Conservation (phyloP, 2,797 vertebrate genomes). For the Gorsachius magnificus region DNA sequence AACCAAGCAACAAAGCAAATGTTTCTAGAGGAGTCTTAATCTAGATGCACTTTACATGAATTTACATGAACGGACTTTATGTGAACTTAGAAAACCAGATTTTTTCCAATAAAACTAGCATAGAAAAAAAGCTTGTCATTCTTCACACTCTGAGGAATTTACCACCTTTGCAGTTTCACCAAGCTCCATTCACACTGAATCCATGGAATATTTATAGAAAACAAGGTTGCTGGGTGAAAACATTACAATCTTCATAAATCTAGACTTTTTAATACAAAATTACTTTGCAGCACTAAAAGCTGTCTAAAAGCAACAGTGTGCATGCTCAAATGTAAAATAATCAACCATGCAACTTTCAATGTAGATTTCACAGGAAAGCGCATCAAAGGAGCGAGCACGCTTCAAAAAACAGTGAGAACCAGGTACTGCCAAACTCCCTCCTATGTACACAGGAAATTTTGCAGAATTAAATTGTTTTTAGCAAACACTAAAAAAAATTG, state of each 20-base stretch:
- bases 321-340: not conserved
- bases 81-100: not conserved
- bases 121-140: not conserved
- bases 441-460: not conserved
- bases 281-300: not conserved
- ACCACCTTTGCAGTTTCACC: not conserved
- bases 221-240: not conserved
- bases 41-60: not conserved
- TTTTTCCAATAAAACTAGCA: not conserved
- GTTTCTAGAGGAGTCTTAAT: not conserved
- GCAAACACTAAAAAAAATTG: not conserved
- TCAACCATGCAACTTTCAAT: not conserved
- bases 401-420: not conserved
- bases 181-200: not conserved
- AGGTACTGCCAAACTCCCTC: not conserved
- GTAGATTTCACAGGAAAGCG: not conserved
- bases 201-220: not conserved
- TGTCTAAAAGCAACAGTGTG: not conserved
- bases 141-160: not conserved
- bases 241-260: not conserved
- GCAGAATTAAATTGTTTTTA: no score
- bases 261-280: not conserved
- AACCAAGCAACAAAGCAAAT: not conserved
- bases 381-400: accelerated
- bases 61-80: not conserved